Evolutionary conservation across 2,797 vertebrate species (phyloP).

Genomic region (Erpetoichthys calabaricus): DNA sequence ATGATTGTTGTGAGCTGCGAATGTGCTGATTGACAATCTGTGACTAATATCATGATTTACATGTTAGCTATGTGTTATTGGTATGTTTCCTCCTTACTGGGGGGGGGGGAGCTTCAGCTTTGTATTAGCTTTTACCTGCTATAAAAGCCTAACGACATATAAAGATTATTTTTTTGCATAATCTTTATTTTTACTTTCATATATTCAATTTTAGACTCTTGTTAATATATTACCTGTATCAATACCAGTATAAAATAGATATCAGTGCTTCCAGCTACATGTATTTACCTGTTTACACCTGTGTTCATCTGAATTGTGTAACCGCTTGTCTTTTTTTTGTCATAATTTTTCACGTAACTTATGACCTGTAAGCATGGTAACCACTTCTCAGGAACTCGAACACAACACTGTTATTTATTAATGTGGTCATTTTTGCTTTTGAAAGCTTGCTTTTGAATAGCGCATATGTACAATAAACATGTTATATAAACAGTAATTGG

Average conservation of each 20-base stretch:
- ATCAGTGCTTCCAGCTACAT: slow-evolving; percentile 41
- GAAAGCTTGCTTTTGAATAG: slow-evolving; percentile 62
- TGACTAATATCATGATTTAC: slow-evolving; percentile 29
- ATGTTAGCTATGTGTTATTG: slow-evolving; percentile 25
- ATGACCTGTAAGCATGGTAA: slow-evolving; percentile 52
- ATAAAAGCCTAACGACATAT: slow-evolving; percentile 64
- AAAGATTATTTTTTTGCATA: slow-evolving; percentile 59
- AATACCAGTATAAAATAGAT: slow-evolving; percentile 38
- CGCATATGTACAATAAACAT: slow-evolving; percentile 41
- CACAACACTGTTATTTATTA: slow-evolving; percentile 65
- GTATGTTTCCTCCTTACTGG: slow-evolving; percentile 18
- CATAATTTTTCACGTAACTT: slow-evolving; percentile 41
- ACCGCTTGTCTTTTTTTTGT: slow-evolving; percentile 38
- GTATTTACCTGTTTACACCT: slow-evolving; percentile 76
- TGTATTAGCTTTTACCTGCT: slow-evolving; percentile 41
- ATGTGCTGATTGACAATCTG: slow-evolving; percentile 55
- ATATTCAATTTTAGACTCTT: slow-evolving; percentile 42
- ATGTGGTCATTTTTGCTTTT: slow-evolving; percentile 54
- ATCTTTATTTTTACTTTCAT: slow-evolving; percentile 29
- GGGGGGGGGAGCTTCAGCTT: slow-evolving; percentile 4
- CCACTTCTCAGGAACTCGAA: slow-evolving; percentile 64
- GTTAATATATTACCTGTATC: slow-evolving; percentile 49
- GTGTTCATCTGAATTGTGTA: slow-evolving; percentile 26
- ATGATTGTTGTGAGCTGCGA: slow-evolving; percentile 21
- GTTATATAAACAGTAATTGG: neutral